phyloP scores from a whole-genome alignment of 2,797 vertebrate species.

The Cirrhinus molitorella region DNA sequence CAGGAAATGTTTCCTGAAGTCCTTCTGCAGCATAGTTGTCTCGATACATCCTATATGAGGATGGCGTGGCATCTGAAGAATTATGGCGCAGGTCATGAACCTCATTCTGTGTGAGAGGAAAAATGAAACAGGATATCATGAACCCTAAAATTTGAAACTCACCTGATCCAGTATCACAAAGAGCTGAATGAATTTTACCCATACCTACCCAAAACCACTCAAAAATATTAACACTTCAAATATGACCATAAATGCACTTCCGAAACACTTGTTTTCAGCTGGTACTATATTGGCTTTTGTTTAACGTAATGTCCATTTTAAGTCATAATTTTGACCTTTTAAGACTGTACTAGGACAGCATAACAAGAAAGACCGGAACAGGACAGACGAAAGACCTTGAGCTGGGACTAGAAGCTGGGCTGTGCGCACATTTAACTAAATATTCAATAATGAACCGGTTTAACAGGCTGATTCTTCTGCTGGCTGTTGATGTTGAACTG shows the following conservation, averaged over 20 bases:
- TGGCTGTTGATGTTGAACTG: constrained; percentile 51
- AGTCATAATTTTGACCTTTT: not conserved
- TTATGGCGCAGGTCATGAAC: constrained; percentile 93
- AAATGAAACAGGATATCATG: not conserved
- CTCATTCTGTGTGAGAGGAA: constrained; percentile 84
- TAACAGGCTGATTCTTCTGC: too few relatives aligned
- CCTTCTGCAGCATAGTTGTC: constrained; percentile 87
- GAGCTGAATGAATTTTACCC: not conserved
- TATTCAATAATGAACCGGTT: not conserved
- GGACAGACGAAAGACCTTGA: not conserved
- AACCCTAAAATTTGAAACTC: not conserved
- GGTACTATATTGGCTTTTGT: not conserved
- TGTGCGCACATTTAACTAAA: not conserved
- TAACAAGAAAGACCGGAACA: not conserved
- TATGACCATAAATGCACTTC: not conserved
- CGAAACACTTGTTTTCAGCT: not conserved
- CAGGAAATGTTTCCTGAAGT: constrained; percentile 86
- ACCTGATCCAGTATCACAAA: not conserved
- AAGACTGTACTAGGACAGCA: not conserved
- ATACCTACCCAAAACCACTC: not conserved
- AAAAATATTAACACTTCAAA: too few relatives aligned
- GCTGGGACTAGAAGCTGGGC: not conserved
- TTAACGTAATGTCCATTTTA: not conserved
- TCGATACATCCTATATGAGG: constrained; percentile 86
- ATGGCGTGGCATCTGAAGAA: constrained; percentile 76